These are phyloP conservation scores for Arctopsyche grandis DNA, from an alignment of 1,140 invertebrate species.

Conservation along the genomic window DNA sequence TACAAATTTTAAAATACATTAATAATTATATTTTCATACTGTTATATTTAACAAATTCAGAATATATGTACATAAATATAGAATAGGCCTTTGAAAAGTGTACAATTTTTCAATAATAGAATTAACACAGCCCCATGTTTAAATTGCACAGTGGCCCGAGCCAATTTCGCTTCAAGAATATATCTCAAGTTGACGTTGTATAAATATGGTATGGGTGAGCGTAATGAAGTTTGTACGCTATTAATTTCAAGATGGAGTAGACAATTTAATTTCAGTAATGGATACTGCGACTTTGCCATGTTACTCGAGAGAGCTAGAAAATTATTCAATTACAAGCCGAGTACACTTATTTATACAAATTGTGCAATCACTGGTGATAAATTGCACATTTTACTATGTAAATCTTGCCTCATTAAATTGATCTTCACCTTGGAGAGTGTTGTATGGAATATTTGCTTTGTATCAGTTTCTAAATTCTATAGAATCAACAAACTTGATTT, in stretches of 20 bases:
- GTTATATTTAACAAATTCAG: not conserved
- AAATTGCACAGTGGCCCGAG: constrained; percentile 9
- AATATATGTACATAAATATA: not conserved
- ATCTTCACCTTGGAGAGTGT: not conserved
- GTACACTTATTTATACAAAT: not conserved
- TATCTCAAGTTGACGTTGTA: not conserved
- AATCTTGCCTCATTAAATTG: not conserved
- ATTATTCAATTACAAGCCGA: not conserved
- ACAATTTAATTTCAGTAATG: constrained; percentile 24
- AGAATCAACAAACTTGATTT: no score
- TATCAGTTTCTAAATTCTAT: not conserved
- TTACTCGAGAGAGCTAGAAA: not conserved
- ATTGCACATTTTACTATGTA: not conserved
- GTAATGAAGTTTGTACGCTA: constrained; percentile 19
- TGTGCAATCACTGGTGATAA: not conserved
- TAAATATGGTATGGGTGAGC: not conserved
- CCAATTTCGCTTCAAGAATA: not conserved
- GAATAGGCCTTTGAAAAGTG: not conserved
- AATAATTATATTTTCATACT: not conserved
- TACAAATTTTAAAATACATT: not conserved
- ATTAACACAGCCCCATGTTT: not conserved
- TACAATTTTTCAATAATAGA: not conserved
- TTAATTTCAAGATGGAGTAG: constrained; percentile 24
- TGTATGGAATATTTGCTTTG: not conserved
- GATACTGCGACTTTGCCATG: not conserved